Base-by-base conservation (phyloP, 2,888 invertebrate species). In the Catocala nupta region DNA sequence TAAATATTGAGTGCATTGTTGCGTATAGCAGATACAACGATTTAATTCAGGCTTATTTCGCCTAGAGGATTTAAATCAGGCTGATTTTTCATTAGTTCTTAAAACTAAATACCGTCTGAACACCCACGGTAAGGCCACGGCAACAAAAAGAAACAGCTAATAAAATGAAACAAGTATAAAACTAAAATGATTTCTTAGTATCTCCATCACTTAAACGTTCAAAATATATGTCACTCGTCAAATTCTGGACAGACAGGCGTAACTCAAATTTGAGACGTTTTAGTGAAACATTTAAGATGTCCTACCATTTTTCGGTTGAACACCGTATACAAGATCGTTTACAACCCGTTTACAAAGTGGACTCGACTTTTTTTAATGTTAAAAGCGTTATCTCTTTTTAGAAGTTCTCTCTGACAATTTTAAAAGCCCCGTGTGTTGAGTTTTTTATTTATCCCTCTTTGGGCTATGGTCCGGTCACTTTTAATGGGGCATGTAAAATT, bases 281-380 rank as follows among this genome's bases (percentile, higher is more conserved):
- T 70, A 73, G 75, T 76, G 71, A 75, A 72, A 75, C 76, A 77
- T 80, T 80, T 74, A 78, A 81, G 76, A 76, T 77, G 74, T 77
- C 76, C 73, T 74, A 78, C 73, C 79, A 80, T 80, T 78, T 81
- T 79, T 78, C 74, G 77, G 75, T 77, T 74, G 75, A 68, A 77
- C 77, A 76, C 81, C 70, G 69, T 73, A 65, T 74, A 86, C 81
- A 82, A 81, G 86, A 88, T 88, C 89, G 81, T 90, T 92, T 87
- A 91, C 92, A 91, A 90, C 90, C 86, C 88, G 91, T 90, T 91
- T 88, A 90, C 89, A 88, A 88, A 89, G 83, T 83, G 85, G 81
- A 84, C 80, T 84, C 77, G 58, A 79, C 84, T 86, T 90, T 89
- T 90, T 90, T 90, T 85, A 81, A 83, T 85, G 84, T 87, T 83